phyloP scores from a whole-genome alignment of 2,888 invertebrate genomes.

The Tridacna crocea region DNA sequence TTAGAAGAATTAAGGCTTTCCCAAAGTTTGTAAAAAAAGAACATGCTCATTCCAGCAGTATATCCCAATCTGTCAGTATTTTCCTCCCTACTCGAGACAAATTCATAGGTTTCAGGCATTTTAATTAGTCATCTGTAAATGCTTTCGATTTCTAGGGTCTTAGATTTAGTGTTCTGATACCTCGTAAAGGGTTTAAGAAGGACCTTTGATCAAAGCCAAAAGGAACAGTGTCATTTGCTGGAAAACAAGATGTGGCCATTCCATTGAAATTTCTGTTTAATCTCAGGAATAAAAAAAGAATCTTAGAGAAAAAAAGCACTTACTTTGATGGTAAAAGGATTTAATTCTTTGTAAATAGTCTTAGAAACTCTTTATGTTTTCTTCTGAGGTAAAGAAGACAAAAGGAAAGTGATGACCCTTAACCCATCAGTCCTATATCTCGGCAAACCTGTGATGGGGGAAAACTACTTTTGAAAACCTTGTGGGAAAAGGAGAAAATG shows the following conservation, averaged over 20 bases:
- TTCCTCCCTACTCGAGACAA: not conserved
- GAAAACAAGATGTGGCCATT: slow-evolving; percentile 6
- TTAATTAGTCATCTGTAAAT: not conserved
- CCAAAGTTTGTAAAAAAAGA: not conserved
- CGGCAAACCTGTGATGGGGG: too few species aligned
- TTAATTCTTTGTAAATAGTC: slow-evolving; percentile 20
- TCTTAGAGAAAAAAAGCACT: slow-evolving; percentile 19
- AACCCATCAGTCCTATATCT: too few species aligned
- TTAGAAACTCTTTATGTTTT: slow-evolving; percentile 10
- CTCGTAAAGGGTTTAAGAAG: slow-evolving; percentile 1
- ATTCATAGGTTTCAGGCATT: too few species aligned
- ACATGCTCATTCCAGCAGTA: not conserved
- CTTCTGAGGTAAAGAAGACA: slow-evolving; percentile 7
- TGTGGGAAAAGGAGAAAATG: too few species aligned
- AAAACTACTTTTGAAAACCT: too few species aligned
- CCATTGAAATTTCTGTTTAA: slow-evolving; percentile 31
- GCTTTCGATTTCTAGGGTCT: not conserved
- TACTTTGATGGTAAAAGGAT: slow-evolving; percentile 9
- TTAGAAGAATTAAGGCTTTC: too few species aligned
- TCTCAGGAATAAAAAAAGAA: slow-evolving; percentile 29
- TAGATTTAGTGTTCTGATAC: too few species aligned
- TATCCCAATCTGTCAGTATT: not conserved
- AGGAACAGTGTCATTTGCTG: slow-evolving; percentile 24
- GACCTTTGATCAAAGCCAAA: not conserved
- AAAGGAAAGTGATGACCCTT: slow-evolving; percentile 2